Percentiles rank a stretch among this genome's conserved stretches.
Conservation (phyloP, 2,113 vertebrate genomes). For the Pygoscelis antarcticus region DNA sequence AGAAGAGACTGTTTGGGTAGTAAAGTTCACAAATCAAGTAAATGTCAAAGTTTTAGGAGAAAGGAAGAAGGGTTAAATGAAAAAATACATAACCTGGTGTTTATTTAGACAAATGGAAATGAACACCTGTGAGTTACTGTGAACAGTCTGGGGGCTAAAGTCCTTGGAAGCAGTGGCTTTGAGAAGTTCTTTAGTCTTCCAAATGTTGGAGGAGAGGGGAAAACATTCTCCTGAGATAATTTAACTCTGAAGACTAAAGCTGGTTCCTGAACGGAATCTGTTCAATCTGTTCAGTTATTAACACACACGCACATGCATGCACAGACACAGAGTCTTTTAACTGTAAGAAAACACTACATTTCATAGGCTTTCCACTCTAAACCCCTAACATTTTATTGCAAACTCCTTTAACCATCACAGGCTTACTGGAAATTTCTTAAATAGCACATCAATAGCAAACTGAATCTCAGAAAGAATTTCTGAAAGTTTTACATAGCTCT, state of each 20-base stretch:
- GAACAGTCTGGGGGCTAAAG: background rate
- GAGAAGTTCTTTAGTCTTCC: background rate
- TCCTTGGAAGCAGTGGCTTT: background rate
- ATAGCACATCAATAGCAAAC: background rate
- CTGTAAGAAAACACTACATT: background rate
- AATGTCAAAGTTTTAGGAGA: background rate
- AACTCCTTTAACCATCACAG: background rate
- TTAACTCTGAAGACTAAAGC: background rate
- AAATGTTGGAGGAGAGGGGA: background rate
- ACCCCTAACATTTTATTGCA: background rate
- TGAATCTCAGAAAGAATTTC: background rate
- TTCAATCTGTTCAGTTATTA: background rate
- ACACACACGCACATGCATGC: too few relatives aligned
- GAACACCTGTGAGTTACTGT: background rate
- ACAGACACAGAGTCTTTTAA: background rate
- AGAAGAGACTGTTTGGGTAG: background rate
- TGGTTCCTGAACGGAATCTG: background rate
- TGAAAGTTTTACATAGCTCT: background rate
- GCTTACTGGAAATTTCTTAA: background rate
- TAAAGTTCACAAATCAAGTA: background rate
- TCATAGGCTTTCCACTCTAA: background rate
- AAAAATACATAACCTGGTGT: rapidly evolving
- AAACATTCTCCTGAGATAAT: background rate
- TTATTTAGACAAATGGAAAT: background rate
- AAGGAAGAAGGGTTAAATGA: background rate